These are phyloP conservation scores for Chloropsis hardwickii DNA, from an alignment of 2,113 vertebrate genomes.

Conservation along the genomic window DNA sequence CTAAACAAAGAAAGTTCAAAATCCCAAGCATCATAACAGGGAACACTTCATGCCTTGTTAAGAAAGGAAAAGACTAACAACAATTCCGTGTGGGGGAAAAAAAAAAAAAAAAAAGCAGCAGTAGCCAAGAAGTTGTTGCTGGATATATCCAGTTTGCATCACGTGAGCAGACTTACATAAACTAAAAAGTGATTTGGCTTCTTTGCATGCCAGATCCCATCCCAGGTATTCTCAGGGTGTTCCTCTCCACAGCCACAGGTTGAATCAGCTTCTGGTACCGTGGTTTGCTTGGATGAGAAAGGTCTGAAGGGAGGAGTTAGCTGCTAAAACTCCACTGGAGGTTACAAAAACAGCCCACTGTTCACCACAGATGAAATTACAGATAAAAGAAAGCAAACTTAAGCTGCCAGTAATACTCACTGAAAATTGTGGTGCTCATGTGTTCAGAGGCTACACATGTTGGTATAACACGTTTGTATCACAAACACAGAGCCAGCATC, in stretches of 20 bases:
- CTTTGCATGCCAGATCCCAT: not conserved
- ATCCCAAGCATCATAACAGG: not conserved
- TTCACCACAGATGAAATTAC: not conserved
- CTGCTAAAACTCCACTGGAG: not conserved
- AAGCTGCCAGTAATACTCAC: not conserved
- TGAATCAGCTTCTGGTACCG: not conserved
- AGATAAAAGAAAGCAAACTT: not conserved
- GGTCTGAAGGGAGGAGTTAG: not conserved
- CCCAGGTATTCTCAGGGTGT: not conserved
- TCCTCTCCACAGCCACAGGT: not conserved
- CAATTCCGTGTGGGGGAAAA: not conserved
- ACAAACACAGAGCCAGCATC: not conserved
- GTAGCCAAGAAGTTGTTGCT: not conserved
- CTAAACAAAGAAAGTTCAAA: conserved; percentile 29
- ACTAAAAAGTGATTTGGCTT: not conserved
- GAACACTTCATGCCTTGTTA: conserved; percentile 23
- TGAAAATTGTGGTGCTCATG: not conserved
- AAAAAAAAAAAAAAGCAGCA: not conserved
- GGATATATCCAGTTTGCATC: not conserved
- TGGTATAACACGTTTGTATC: not conserved
- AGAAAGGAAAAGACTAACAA: not conserved
- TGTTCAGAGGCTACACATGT: not conserved
- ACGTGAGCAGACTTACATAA: not conserved
- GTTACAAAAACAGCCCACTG: not conserved
- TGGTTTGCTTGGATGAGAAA: not conserved